Evolutionary conservation across 2,797 vertebrate genomes (phyloP).

Genomic region (Eptatretus atami): DNA sequence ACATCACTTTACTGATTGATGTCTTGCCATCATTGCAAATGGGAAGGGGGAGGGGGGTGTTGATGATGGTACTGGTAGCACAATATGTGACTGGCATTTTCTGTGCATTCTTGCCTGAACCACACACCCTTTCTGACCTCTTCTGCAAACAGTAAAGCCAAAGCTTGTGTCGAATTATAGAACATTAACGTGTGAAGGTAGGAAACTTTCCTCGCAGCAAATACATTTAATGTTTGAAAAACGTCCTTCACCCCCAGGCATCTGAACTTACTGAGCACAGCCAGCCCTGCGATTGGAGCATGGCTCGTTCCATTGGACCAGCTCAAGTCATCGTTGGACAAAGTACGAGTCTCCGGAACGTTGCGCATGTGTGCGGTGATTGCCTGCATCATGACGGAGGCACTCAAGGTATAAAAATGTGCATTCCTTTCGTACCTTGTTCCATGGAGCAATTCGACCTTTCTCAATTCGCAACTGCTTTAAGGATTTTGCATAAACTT

Average conservation of each 20-base stretch:
- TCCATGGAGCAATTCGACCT: no score
- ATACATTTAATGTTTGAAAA: no score
- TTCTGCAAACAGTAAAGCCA: background rate
- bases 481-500: no score
- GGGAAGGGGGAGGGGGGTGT: background rate
- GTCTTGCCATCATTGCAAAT: background rate
- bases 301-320: slow-evolving; percentile 96
- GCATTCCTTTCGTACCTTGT: no score
- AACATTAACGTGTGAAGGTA: background rate
- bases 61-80: background rate
- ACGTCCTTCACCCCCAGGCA: slow-evolving; percentile 21
- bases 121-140: background rate
- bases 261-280: slow-evolving; percentile 75
- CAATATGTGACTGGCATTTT: background rate
- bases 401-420: slow-evolving; percentile 35
- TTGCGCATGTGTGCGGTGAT: slow-evolving; percentile 73
- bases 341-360: slow-evolving; percentile 57
- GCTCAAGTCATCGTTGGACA: slow-evolving; percentile 65
- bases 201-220: no score
- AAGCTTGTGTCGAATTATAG: no score
- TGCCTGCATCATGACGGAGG: slow-evolving; percentile 97
- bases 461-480: no score
- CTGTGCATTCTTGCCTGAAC: background rate
- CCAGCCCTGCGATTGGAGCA: slow-evolving; percentile 69
- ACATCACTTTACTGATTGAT: background rate